A percentile compares a stretch with the other conserved stretches of the same genome.
Conservation (phyloP, 2,113 vertebrate species). For the Larimichthys polyactis region DNA sequence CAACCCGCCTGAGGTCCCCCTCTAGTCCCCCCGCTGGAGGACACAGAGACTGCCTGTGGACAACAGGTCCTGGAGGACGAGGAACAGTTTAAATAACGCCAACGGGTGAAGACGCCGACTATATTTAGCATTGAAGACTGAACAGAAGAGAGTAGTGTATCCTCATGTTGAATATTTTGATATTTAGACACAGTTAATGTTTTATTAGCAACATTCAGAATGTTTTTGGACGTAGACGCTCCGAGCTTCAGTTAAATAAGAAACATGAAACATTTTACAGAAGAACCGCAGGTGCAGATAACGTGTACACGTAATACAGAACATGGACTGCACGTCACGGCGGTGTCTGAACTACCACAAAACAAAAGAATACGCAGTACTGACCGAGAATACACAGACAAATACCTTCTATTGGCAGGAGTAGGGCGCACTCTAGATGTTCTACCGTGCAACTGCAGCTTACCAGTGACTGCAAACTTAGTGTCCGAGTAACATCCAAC, state of each 20-base stretch:
- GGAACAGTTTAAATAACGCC: constrained; percentile 1
- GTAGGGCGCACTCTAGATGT: too few species aligned
- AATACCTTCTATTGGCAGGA: too few species aligned
- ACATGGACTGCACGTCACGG: too few species aligned
- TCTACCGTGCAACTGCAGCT: too few species aligned
- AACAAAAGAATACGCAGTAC: too few species aligned
- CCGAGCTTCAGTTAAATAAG: neutral
- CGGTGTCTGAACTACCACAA: too few species aligned
- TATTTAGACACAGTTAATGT: neutral
- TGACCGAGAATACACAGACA: too few species aligned
- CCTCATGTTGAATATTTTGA: neutral
- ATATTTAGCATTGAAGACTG: constrained; percentile 4
- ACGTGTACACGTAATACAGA: too few species aligned
- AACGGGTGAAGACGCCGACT: neutral
- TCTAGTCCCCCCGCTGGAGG: constrained; percentile 23
- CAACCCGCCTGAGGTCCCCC: constrained; percentile 53
- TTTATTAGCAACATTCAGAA: neutral
- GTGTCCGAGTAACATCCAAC: too few species aligned
- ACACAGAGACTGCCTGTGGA: constrained; percentile 12
- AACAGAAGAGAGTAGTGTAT: neutral
- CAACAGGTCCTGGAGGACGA: constrained; percentile 34
- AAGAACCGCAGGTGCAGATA: too few species aligned
- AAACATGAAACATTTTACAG: neutral
- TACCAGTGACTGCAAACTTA: too few species aligned
- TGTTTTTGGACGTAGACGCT: neutral